These are phyloP conservation scores for Anthonomus grandis DNA, from an alignment of 1,140 invertebrate species.

Conservation along the genomic window DNA sequence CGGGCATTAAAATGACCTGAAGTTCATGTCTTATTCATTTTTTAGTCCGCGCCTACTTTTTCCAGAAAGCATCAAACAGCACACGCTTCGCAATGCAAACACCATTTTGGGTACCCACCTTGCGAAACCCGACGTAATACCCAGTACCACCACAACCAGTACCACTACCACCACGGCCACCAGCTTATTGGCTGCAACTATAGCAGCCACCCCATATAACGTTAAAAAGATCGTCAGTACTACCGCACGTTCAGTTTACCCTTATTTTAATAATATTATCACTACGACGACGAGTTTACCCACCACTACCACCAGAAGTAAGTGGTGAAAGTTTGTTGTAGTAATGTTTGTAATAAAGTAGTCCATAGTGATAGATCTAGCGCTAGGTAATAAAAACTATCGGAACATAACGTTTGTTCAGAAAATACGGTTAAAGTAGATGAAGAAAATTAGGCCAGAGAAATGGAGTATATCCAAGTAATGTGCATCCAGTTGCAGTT, in stretches of 20 bases:
- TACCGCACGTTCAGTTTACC: slow-evolving; percentile 30
- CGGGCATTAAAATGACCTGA: too few species aligned
- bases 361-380: too few species aligned
- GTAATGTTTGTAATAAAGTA: too few species aligned
- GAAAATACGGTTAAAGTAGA: too few species aligned
- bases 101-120: slow-evolving; percentile 60
- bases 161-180: slow-evolving; percentile 36
- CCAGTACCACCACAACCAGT: slow-evolving; percentile 28
- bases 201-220: slow-evolving; percentile 28
- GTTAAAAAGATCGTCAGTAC: slow-evolving; percentile 30
- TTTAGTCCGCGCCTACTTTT: slow-evolving; percentile 15
- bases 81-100: slow-evolving; percentile 59
- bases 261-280: slow-evolving; percentile 29
- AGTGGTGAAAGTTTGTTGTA: too few species aligned
- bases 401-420: too few species aligned
- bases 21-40: too few species aligned
- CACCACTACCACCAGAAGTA: slow-evolving; percentile 33
- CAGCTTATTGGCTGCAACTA: slow-evolving; percentile 16
- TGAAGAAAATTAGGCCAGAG: too few species aligned
- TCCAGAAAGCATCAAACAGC: slow-evolving; percentile 60
- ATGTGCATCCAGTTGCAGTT: too few species aligned
- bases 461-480: too few species aligned
- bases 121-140: slow-evolving; percentile 50
- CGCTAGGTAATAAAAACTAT: too few species aligned
- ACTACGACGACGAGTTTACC: slow-evolving; percentile 33